Conservation (phyloP, 2,888 invertebrate species). For the Drosophila atripex region DNA sequence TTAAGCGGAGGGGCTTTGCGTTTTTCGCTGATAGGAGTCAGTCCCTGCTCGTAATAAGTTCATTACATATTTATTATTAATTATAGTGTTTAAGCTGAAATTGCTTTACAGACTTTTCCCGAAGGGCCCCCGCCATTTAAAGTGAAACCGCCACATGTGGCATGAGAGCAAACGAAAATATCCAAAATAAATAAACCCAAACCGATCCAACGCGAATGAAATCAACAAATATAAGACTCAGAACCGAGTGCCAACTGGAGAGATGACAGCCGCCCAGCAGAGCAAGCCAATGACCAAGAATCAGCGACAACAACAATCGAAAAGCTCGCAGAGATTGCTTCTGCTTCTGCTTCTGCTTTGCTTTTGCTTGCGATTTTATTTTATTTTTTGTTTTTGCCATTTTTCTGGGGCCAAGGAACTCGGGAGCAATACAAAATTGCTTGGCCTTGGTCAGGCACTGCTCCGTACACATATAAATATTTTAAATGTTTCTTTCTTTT, state of each 20-base stretch:
- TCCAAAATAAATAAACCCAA: conserved; percentile 65
- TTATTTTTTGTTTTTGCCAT: conserved; percentile 11
- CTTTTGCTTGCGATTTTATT: conserved; percentile 13
- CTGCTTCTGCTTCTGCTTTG: conserved; percentile 43
- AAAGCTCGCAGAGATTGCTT: conserved; percentile 61
- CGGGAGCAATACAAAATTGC: conserved; percentile 75
- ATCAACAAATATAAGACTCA: conserved; percentile 75
- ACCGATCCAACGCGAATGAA: conserved; percentile 55
- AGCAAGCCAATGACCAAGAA: conserved; percentile 74
- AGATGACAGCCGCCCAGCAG: background rate
- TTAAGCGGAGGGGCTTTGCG: conserved; percentile 15
- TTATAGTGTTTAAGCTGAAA: conserved; percentile 42
- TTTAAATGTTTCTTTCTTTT: conserved; percentile 68
- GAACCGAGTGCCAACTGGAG: conserved; percentile 33
- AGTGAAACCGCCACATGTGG: conserved; percentile 31
- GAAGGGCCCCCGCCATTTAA: background rate
- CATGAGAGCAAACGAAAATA: conserved; percentile 63
- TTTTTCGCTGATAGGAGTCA: conserved; percentile 16
- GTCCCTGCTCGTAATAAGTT: conserved; percentile 10
- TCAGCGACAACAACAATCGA: conserved; percentile 57
- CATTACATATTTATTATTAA: conserved; percentile 33
- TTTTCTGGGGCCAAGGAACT: conserved; percentile 71
- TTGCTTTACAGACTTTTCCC: conserved; percentile 14
- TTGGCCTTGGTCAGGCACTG: conserved; percentile 74
- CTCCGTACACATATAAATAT: conserved; percentile 60